Evolutionary conservation across 2,888 invertebrate genomes (phyloP).

Genomic region (Nasonovia ribisnigri): DNA sequence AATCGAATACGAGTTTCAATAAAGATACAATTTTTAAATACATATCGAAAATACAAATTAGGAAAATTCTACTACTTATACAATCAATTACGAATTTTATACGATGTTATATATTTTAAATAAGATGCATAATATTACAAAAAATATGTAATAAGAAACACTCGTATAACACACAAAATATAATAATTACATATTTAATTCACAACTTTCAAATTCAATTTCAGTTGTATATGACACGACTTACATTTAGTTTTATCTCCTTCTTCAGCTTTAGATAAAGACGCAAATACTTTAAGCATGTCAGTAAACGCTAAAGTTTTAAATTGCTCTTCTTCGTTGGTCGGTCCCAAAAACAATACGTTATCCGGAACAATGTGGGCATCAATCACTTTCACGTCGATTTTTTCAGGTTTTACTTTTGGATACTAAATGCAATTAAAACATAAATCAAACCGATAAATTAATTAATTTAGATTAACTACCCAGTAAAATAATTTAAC

Average conservation of each 20-base stretch:
- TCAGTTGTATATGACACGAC: neutral
- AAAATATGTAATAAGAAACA: neutral
- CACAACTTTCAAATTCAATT: neutral
- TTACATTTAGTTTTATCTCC: slow-evolving; percentile 52
- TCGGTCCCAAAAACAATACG: slow-evolving; percentile 88
- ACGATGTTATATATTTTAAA: neutral
- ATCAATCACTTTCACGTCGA: slow-evolving; percentile 88
- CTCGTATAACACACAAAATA: neutral
- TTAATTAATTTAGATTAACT: neutral
- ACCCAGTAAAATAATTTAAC: neutral
- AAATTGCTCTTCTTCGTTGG: slow-evolving; percentile 80
- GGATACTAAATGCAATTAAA: slow-evolving; percentile 51
- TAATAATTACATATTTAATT: neutral
- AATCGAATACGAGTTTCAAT: neutral
- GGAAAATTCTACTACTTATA: neutral
- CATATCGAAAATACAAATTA: neutral
- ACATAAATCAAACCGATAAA: neutral
- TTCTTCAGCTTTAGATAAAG: slow-evolving; percentile 75
- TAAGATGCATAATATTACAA: neutral
- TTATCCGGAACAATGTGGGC: slow-evolving; percentile 90
- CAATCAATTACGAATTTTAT: neutral
- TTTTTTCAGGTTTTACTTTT: slow-evolving; percentile 73
- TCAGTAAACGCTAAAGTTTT: slow-evolving; percentile 87
- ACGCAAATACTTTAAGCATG: slow-evolving; percentile 85
- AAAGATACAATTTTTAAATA: neutral